A percentile compares a stretch with the other conserved stretches of the same genome.
phyloP scores from a whole-genome alignment of 2,888 invertebrate species.

The Cantharis lateralis region DNA sequence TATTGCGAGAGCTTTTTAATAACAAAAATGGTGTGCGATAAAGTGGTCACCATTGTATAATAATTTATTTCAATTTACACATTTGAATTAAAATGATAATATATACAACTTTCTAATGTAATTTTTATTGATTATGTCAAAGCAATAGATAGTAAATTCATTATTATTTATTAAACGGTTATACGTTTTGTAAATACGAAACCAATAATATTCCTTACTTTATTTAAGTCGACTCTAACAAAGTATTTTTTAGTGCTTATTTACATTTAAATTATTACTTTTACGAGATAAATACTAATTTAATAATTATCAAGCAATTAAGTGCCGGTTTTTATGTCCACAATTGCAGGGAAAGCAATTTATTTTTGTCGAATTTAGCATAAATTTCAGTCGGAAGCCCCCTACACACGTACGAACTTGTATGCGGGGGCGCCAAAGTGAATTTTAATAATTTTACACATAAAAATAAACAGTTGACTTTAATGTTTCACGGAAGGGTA shows the following conservation, averaged over 20 bases:
- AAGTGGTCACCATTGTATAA: neutral
- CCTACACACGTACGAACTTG: neutral
- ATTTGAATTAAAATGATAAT: neutral
- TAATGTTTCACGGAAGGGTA: neutral
- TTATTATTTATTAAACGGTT: neutral
- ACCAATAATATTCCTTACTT: neutral
- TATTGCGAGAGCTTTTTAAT: neutral
- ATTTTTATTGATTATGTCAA: neutral
- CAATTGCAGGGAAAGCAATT: neutral
- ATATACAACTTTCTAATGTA: neutral
- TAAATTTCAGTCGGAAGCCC: neutral
- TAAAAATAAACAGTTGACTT: neutral
- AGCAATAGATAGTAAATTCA: neutral
- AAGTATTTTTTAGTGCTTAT: neutral
- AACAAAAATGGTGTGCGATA: neutral
- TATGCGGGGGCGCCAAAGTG: neutral
- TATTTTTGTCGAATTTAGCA: neutral
- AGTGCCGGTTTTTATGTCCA: neutral
- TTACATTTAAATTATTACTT: neutral
- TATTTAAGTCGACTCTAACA: neutral
- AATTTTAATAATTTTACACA: neutral
- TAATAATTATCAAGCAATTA: neutral
- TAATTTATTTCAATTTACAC: neutral
- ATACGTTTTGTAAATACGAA: neutral
- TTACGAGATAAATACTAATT: neutral